A percentile compares a stretch with the other conserved stretches of the same genome.
Evolutionary conservation across 1,140 invertebrate genomes (phyloP).

Genomic region (Brachionus calyciflorus): DNA sequence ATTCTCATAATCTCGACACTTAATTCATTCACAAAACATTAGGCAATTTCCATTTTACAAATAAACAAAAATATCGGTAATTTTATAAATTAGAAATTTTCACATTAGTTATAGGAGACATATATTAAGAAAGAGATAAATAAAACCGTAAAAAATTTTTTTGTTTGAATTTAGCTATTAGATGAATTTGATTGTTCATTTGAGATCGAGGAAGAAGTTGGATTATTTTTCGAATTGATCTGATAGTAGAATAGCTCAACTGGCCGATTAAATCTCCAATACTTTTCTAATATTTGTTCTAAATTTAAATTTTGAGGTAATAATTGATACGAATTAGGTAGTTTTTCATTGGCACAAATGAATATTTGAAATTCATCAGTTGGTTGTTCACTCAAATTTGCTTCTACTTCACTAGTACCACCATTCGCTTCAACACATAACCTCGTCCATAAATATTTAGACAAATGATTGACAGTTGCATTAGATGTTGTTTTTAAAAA

Average conservation of each 20-base stretch:
- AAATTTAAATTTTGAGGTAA: slow-evolving; percentile 2
- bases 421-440: neutral
- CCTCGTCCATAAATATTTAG: slow-evolving; percentile 36
- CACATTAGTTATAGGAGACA: no score
- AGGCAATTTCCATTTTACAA: no score
- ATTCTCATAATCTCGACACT: no score
- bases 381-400: neutral
- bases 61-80: no score
- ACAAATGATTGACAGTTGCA: slow-evolving; percentile 44
- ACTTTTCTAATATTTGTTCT: slow-evolving; percentile 42
- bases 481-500: slow-evolving; percentile 38
- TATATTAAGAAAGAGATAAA: no score
- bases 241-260: slow-evolving; percentile 36
- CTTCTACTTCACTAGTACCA: neutral
- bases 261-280: slow-evolving; percentile 42
- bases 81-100: no score
- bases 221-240: neutral
- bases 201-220: neutral
- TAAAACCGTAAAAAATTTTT: no score
- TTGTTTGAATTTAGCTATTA: neutral
- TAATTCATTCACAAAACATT: no score
- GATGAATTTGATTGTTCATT: slow-evolving; percentile 3
- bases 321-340: slow-evolving; percentile 18
- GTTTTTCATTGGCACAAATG: slow-evolving; percentile 4
- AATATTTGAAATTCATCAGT: slow-evolving; percentile 31